Evolutionary conservation across 2,888 invertebrate species (phyloP).

Genomic region (Myopa tessellatipennis): DNA sequence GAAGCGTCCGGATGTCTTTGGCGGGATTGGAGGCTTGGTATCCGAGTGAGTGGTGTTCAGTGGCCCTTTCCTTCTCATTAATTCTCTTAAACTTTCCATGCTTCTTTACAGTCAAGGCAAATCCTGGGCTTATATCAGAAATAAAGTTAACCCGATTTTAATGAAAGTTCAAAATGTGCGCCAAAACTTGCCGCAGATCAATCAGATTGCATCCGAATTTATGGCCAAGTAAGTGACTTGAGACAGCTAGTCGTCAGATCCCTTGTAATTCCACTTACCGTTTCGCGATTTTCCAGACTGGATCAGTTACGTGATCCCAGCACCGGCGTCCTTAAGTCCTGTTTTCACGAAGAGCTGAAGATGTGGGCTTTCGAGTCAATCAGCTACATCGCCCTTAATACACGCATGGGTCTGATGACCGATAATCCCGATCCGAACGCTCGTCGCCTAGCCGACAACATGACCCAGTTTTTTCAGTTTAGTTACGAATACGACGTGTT

Average conservation of each 20-base stretch:
- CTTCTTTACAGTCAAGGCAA: slow-evolving; percentile 72
- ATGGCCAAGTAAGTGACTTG: slow-evolving; percentile 52
- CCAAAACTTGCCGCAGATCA: slow-evolving; percentile 56
- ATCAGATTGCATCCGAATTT: slow-evolving; percentile 60
- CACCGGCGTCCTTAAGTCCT: slow-evolving; percentile 51
- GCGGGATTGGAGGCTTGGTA: slow-evolving; percentile 58
- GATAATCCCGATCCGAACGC: slow-evolving; percentile 54
- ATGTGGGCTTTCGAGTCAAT: slow-evolving; percentile 74
- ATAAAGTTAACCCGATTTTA: slow-evolving; percentile 68
- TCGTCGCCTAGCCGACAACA: slow-evolving; percentile 50
- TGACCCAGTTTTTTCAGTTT: slow-evolving; percentile 57
- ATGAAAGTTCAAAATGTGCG: slow-evolving; percentile 61
- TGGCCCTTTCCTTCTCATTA: not conserved
- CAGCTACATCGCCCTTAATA: slow-evolving; percentile 65
- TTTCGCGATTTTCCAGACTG: slow-evolving; percentile 49
- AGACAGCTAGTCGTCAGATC: not conserved
- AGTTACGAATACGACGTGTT: slow-evolving; percentile 59
- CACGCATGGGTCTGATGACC: slow-evolving; percentile 56
- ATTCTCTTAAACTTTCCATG: too few species aligned
- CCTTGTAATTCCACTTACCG: not conserved
- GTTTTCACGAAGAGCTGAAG: slow-evolving; percentile 70
- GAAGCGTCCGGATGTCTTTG: slow-evolving; percentile 65
- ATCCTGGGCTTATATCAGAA: slow-evolving; percentile 76
- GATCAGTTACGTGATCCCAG: slow-evolving; percentile 51
- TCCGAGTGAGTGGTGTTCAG: slow-evolving; percentile 55